phyloP scores from a whole-genome alignment of 2,113 vertebrate species.

The Acanthochromis polyacanthus region DNA sequence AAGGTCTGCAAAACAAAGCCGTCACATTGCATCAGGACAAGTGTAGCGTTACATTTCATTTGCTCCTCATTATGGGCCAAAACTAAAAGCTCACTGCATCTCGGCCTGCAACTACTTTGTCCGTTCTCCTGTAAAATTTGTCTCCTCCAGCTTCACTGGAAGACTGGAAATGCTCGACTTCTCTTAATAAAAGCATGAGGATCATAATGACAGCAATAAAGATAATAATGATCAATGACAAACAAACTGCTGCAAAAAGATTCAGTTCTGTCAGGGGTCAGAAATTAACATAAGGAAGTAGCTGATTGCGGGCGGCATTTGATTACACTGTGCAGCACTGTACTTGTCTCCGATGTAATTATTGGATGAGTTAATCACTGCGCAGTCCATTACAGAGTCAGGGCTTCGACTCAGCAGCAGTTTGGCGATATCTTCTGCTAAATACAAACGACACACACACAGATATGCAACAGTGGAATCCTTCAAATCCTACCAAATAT shows the following conservation, averaged over 20 bases:
- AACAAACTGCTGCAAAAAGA: constrained; percentile 10
- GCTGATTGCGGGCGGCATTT: constrained; percentile 32
- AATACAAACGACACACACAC: neutral
- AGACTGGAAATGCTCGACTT: neutral
- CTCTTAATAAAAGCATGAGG: neutral
- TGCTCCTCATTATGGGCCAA: no score
- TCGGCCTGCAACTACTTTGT: neutral
- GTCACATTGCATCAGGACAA: no score
- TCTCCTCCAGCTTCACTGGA: neutral
- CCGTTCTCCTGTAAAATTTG: neutral
- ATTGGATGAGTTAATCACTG: constrained; percentile 55
- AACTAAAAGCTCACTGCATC: no score
- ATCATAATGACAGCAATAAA: constrained; percentile 1
- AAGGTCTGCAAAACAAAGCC: no score
- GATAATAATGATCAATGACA: constrained; percentile 26
- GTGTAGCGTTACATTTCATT: no score
- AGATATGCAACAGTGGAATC: neutral
- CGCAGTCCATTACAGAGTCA: constrained; percentile 52
- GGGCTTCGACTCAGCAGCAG: constrained; percentile 40
- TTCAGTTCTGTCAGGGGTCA: constrained; percentile 20
- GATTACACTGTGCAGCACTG: constrained; percentile 37
- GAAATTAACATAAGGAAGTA: constrained; percentile 27
- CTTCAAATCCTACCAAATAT: constrained; percentile 14
- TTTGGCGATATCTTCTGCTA: constrained; percentile 11
- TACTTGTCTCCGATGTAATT: constrained; percentile 33